Conservation (phyloP, 2,888 invertebrate genomes). For the Andrena camellia region DNA sequence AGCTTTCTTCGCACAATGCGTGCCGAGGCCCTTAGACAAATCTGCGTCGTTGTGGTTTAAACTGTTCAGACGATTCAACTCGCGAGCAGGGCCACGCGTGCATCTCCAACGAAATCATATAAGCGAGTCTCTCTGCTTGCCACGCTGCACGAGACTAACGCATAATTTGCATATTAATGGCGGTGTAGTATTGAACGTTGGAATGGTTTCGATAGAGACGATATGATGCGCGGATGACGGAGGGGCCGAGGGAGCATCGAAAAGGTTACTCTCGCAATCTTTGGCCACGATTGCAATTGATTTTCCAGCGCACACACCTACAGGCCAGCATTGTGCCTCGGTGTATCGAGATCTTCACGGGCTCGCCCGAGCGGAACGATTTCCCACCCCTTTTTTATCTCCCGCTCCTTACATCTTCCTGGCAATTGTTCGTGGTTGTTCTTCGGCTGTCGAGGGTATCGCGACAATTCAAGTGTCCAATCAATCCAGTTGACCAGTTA, state of each 20-base stretch:
- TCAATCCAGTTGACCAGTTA: neutral
- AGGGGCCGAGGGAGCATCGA: neutral
- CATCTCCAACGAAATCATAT: neutral
- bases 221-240: neutral
- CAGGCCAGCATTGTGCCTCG: slow-evolving; percentile 7
- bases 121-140: neutral
- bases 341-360: slow-evolving; percentile 28
- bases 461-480: neutral
- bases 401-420: neutral
- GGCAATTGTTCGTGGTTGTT: slow-evolving; percentile 17
- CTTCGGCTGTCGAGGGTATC: neutral
- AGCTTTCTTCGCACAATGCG: slow-evolving; percentile 8
- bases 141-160: neutral
- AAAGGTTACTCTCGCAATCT: slow-evolving; percentile 34
- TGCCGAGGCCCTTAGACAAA: neutral
- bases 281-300: slow-evolving; percentile 32
- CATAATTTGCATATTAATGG: neutral
- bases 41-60: slow-evolving; percentile 7
- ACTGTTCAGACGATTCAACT: slow-evolving; percentile 9
- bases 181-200: neutral
- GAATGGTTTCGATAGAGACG: neutral
- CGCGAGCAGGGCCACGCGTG: neutral
- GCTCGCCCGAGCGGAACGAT: slow-evolving; percentile 1
- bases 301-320: slow-evolving; percentile 16
- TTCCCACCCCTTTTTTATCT: neutral